A percentile compares a stretch with the other conserved stretches of the same genome.
Conservation (phyloP, 1,140 invertebrate genomes). For the Drosophila sucinea region DNA sequence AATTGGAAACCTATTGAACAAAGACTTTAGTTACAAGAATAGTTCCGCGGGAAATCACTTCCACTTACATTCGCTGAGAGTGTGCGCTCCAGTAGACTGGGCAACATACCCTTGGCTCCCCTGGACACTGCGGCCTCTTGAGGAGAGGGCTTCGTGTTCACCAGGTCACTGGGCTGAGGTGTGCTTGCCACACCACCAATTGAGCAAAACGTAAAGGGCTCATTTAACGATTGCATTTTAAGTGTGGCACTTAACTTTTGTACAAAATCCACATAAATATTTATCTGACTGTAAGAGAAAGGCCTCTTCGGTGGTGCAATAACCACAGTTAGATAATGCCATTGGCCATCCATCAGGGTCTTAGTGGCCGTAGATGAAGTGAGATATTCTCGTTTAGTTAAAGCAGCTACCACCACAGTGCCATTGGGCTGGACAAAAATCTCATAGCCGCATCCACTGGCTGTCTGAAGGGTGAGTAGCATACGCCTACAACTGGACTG, state of each 20-base stretch:
- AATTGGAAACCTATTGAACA: constrained; percentile 83
- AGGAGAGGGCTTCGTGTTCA: constrained; percentile 59
- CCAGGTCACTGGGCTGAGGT: constrained; percentile 37
- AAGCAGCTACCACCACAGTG: constrained; percentile 85
- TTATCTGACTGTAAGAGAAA: constrained; percentile 86
- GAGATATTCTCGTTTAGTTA: constrained; percentile 86
- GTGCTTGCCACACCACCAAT: constrained; percentile 83
- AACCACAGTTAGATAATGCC: constrained; percentile 86
- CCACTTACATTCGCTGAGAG: constrained; percentile 74
- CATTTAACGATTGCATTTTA: constrained; percentile 86
- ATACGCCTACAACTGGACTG: constrained; percentile 57
- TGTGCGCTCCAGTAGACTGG: constrained; percentile 79
- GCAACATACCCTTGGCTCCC: constrained; percentile 76
- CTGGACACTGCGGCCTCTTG: constrained; percentile 53
- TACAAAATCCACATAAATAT: constrained; percentile 86
- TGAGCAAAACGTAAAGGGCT: constrained; percentile 84
- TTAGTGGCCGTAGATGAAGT: constrained; percentile 84
- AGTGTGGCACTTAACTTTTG: constrained; percentile 85
- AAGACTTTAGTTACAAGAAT: background rate
- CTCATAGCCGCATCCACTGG: constrained; percentile 85
- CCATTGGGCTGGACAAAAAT: constrained; percentile 85
- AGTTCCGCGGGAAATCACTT: background rate
- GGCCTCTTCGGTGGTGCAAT: constrained; percentile 85
- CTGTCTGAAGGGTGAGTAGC: constrained; percentile 84
- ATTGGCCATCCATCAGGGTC: constrained; percentile 85